phyloP scores from a whole-genome alignment of 1,140 invertebrate species.

The Globodera ellingtonae region DNA sequence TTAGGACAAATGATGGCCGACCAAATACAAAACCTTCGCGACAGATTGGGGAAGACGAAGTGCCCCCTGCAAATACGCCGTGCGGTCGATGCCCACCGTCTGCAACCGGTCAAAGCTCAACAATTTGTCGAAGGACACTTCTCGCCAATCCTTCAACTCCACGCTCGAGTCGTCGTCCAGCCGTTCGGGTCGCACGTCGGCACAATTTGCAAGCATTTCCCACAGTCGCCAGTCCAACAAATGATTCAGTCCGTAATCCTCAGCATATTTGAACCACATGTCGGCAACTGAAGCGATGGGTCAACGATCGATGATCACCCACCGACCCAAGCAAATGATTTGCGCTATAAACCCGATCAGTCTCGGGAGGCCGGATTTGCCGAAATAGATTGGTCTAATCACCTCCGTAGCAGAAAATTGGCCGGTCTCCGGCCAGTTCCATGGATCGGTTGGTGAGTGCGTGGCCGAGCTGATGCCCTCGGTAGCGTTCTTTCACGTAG shows the following conservation, averaged over 20 bases:
- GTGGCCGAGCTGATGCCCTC: not conserved
- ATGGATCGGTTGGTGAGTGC: not conserved
- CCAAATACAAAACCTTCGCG: not conserved
- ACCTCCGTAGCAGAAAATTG: not conserved
- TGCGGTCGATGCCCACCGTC: not conserved
- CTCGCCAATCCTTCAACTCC: constrained; percentile 1
- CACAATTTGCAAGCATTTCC: not conserved
- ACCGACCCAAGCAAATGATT: too few relatives aligned
- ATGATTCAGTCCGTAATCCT: not conserved
- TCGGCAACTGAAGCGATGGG: not conserved
- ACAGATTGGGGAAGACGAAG: not conserved
- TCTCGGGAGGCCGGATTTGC: too few relatives aligned
- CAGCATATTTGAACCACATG: constrained; percentile 1
- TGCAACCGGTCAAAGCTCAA: not conserved
- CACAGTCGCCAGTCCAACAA: constrained; percentile 2
- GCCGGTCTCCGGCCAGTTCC: not conserved
- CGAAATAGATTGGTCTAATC: not conserved
- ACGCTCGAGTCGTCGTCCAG: constrained; percentile 1
- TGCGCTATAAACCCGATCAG: too few relatives aligned
- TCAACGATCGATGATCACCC: too few relatives aligned
- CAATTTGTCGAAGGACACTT: constrained; percentile 1
- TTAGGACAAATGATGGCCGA: not conserved
- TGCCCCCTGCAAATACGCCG: not conserved
- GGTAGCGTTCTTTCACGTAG: not conserved
- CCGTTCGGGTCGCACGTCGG: not conserved